phyloP scores from a whole-genome alignment of 2,113 vertebrate species.

The Phalacrocorax carbo region DNA sequence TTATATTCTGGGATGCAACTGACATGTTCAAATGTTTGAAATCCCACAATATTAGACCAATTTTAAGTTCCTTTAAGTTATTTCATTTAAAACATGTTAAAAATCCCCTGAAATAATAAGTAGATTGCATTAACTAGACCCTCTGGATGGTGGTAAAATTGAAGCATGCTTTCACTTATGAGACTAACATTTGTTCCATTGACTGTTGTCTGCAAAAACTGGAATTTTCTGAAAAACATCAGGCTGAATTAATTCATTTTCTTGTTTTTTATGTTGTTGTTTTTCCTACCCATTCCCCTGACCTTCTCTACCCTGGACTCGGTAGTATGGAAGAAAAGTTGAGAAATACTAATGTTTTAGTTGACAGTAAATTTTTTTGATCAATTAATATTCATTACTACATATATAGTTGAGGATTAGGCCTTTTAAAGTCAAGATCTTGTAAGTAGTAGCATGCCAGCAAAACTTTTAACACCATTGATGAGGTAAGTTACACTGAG shows the following conservation, averaged over 20 bases:
- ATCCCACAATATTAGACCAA: conserved; percentile 81
- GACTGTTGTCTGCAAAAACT: conserved; percentile 72
- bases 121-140: conserved; percentile 73
- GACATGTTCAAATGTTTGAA: conserved; percentile 87
- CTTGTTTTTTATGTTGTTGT: conserved; percentile 22
- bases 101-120: conserved; percentile 67
- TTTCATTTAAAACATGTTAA: conserved; percentile 77
- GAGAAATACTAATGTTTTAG: conserved; percentile 66
- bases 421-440: conserved; percentile 46
- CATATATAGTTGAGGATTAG: conserved; percentile 26
- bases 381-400: conserved; percentile 48
- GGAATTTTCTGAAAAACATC: conserved; percentile 63
- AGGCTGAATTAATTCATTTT: conserved; percentile 57
- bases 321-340: conserved; percentile 50
- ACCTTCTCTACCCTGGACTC: background rate
- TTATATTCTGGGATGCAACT: conserved; percentile 86
- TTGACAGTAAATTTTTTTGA: conserved; percentile 62
- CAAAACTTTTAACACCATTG: conserved; percentile 40
- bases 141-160: conserved; percentile 74
- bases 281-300: background rate
- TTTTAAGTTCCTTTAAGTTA: conserved; percentile 81
- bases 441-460: conserved; percentile 58
- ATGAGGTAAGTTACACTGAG: conserved; percentile 49
- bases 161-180: conserved; percentile 75
- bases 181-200: conserved; percentile 72